These are phyloP conservation scores for Prietella phreatophila DNA, from an alignment of 2,113 vertebrate species.

Conservation along the genomic window DNA sequence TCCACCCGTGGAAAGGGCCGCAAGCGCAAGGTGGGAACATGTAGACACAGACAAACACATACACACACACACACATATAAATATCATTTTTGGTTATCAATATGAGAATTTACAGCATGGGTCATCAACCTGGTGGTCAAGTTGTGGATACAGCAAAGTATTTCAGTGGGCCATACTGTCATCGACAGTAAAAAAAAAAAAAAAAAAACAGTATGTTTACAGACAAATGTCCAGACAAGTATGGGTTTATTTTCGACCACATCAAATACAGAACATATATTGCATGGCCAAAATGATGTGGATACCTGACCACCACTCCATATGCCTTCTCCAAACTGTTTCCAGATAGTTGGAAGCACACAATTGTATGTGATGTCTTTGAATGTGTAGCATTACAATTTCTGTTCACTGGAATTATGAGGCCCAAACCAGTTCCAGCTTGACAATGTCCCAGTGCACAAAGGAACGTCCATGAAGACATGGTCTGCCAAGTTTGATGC, in stretches of 20 bases:
- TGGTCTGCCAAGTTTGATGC: no score
- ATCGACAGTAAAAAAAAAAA: background rate
- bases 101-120: background rate
- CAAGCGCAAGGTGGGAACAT: conserved; percentile 49
- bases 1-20: conserved; percentile 75
- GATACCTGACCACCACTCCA: background rate
- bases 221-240: background rate
- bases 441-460: background rate
- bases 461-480: no score
- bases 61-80: conserved; percentile 35
- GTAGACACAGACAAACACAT: conserved; percentile 17
- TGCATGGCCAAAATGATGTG: background rate
- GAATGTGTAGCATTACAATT: background rate
- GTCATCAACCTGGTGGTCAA: background rate
- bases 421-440: no score
- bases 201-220: background rate
- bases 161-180: background rate
- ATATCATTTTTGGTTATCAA: background rate
- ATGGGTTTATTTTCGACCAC: background rate
- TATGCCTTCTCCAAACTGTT: background rate
- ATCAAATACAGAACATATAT: background rate
- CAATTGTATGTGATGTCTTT: background rate
- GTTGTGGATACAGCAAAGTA: background rate
- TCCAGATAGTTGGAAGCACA: background rate
- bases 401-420: background rate